A percentile compares a stretch with the other conserved stretches of the same genome.
These are phyloP conservation scores for Donacobius atricapilla DNA, from an alignment of 2,113 vertebrate species.

Conservation along the genomic window DNA sequence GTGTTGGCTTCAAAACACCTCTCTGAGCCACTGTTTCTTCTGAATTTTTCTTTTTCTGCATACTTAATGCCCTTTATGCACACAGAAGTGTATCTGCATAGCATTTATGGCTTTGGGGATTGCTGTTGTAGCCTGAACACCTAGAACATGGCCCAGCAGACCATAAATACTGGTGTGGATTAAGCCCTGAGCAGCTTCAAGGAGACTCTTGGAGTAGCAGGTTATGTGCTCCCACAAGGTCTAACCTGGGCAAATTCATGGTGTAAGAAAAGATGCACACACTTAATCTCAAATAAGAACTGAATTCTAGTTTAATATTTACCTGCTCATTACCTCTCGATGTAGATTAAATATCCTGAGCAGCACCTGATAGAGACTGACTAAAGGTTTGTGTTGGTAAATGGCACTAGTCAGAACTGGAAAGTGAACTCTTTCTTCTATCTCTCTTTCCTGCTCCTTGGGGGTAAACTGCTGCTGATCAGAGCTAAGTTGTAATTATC, in stretches of 20 bases:
- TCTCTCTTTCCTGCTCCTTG: not conserved
- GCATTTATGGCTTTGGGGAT: not conserved
- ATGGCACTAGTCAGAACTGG: not conserved
- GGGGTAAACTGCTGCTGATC: not conserved
- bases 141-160: not conserved
- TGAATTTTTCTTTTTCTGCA: not conserved
- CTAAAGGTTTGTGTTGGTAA: accelerated
- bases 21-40: not conserved
- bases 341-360: not conserved
- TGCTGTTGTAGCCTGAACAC: not conserved
- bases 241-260: not conserved
- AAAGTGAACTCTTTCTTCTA: not conserved
- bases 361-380: not conserved
- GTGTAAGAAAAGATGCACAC: not conserved
- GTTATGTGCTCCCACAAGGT: not conserved
- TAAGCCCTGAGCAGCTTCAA: not conserved
- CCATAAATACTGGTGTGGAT: not conserved
- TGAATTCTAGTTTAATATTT: not conserved
- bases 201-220: not conserved
- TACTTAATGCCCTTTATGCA: not conserved
- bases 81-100: not conserved
- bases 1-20: not conserved
- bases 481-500: not conserved
- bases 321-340: not conserved
- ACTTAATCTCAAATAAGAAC: not conserved